Base-by-base conservation (phyloP, 2,797 vertebrate genomes). In the Crotalus adamanteus region DNA sequence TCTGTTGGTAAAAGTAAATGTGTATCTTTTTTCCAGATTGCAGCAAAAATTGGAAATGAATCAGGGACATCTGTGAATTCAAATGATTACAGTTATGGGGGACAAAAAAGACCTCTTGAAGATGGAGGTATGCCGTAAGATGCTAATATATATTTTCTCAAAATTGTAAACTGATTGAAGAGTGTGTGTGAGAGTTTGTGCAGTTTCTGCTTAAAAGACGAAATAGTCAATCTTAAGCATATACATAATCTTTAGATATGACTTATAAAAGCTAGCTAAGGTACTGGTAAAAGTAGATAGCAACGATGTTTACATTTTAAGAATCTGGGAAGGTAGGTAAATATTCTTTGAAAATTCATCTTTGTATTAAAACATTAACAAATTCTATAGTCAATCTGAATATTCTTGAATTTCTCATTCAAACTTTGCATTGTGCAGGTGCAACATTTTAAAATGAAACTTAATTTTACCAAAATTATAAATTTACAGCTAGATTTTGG, bases 51-150 rank as follows among this genome's bases (percentile, higher is more conserved):
- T 91, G 99, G 99, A 78, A 99, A 99, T 20, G 99, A 99, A 97
- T 98, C 98, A 92, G 98, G 98, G 59, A 98, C 98, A 55, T 97
- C 98, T 88, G 98, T 99, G 95, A 97, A 98, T 92, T 97, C 98
- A 61, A 99, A 98, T 92, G 99, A 99, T 92, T 99, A 99, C 96
- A 98, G 98, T 96, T 99, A 99, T 96, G 98, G 98, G 95, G 99
- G 99, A 95, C 99, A 99, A 97, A 99, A 99, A 98, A 98, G 99
- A 97, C 99, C 99, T 96, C 97, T 99, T 96, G 99, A 99, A 98
- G 99, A 99, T 97, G 99, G 98, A 98, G 99, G 99, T 99, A 98
- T 97, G 98, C 98, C 89, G 60, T 53, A 88, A 88, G 51, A 20
- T 18, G 47, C 90, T 91, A 56, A 55, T 88, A 47, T 91, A 93